These are phyloP conservation scores for Probaryconus sp. DNA, from an alignment of 1,140 invertebrate species.

Conservation along the genomic window DNA sequence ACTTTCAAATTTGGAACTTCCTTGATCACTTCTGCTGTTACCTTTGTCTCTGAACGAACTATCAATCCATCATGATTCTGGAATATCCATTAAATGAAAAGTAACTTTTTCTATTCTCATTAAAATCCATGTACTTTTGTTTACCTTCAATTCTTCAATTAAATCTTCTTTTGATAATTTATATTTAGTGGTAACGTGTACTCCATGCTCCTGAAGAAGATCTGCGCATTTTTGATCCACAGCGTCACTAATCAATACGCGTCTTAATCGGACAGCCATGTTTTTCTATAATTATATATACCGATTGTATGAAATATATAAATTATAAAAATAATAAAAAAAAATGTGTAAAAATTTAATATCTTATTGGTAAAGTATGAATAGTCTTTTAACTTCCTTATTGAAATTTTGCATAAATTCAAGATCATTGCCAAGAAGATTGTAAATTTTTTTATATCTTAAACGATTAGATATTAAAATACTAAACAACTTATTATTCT, in stretches of 20 bases:
- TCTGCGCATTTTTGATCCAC: conserved; percentile 91
- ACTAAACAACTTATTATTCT: too few species aligned
- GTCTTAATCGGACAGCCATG: conserved; percentile 78
- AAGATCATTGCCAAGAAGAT: too few species aligned
- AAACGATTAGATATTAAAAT: too few species aligned
- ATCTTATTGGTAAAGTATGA: too few species aligned
- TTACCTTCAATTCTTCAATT: conserved; percentile 89
- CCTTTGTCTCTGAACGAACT: conserved; percentile 97
- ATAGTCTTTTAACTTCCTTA: too few species aligned
- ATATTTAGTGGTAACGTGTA: conserved; percentile 88
- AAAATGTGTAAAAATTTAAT: neutral
- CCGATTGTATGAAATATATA: conserved; percentile 3
- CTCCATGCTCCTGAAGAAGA: conserved; percentile 86
- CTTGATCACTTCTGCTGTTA: conserved; percentile 92
- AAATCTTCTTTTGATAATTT: conserved; percentile 91
- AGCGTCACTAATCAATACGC: conserved; percentile 94
- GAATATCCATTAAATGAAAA: neutral
- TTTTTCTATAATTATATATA: conserved; percentile 44
- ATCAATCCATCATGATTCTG: conserved; percentile 93
- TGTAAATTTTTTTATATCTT: too few species aligned
- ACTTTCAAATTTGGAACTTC: conserved; percentile 88
- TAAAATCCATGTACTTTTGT: neutral
- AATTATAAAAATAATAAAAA: conserved; percentile 4
- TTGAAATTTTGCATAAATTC: too few species aligned
- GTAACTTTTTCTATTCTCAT: too few species aligned